A percentile compares a stretch with the other conserved stretches of the same genome.
phyloP scores from a whole-genome alignment of 1,140 invertebrate species.

The Pollicipes pollicipes region DNA sequence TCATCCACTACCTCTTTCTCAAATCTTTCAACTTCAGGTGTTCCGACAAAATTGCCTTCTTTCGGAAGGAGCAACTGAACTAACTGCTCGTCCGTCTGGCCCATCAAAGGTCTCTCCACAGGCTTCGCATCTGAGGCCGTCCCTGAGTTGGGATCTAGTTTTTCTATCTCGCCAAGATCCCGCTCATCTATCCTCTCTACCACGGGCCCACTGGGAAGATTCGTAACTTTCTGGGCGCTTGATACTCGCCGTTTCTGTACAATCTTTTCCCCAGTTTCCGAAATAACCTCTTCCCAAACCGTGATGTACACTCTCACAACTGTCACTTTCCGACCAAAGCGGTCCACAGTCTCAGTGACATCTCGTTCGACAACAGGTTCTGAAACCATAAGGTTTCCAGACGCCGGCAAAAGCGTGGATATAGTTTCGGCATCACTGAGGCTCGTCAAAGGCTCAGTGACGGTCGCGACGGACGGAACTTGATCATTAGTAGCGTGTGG shows the following conservation, averaged over 20 bases:
- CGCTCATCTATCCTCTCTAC: background rate
- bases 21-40: background rate
- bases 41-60: background rate
- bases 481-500: background rate
- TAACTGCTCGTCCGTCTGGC: background rate
- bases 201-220: background rate
- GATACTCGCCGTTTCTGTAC: background rate
- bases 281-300: background rate
- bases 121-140: background rate
- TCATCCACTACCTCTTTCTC: background rate
- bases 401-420: background rate
- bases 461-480: background rate
- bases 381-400: background rate
- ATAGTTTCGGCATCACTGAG: background rate
- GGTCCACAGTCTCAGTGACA: background rate
- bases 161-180: background rate
- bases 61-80: background rate
- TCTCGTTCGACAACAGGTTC: background rate
- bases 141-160: background rate
- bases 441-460: background rate
- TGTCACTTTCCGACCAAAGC: background rate
- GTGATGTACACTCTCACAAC: background rate
- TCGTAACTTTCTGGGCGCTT: background rate
- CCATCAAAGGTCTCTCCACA: background rate
- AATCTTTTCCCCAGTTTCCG: background rate